A percentile compares a stretch with the other conserved stretches of the same genome.
phyloP scores from a whole-genome alignment of 1,140 invertebrate species.

The Plodia interpunctella region DNA sequence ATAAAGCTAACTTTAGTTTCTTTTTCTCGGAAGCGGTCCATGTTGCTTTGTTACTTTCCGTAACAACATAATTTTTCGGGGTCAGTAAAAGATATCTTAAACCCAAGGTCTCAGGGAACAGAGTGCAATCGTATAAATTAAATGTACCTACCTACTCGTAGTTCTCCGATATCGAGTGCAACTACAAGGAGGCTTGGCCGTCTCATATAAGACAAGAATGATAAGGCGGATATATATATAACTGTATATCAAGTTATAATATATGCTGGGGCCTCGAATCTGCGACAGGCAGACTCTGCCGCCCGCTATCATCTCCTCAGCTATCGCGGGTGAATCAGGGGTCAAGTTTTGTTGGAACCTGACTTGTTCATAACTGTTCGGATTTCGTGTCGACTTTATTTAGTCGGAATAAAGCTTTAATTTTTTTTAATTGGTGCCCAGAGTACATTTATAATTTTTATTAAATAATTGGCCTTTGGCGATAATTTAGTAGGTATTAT shows the following conservation, averaged over 20 bases:
- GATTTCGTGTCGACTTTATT: background rate
- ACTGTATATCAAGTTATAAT: no score
- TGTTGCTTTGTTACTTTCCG: no score
- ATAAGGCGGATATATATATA: background rate
- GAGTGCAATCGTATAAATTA: no score
- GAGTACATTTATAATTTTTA: no score
- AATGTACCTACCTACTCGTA: no score
- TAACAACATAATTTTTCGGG: no score
- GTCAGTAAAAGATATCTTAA: no score
- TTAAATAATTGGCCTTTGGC: background rate
- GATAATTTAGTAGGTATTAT: background rate
- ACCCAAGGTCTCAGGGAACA: no score
- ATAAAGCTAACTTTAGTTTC: no score
- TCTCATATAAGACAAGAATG: background rate
- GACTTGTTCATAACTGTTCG: background rate
- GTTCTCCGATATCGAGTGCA: background rate
- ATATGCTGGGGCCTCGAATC: background rate
- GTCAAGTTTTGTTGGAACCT: background rate
- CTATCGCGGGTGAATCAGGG: slow-evolving; percentile 4
- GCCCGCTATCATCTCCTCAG: background rate
- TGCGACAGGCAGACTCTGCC: background rate
- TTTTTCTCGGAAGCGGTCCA: no score
- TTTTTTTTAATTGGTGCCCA: background rate
- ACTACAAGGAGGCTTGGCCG: slow-evolving; percentile 1
- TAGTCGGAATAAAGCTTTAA: background rate